Conservation (phyloP, 1,140 invertebrate species). For the Zaprionus camerounensis region DNA sequence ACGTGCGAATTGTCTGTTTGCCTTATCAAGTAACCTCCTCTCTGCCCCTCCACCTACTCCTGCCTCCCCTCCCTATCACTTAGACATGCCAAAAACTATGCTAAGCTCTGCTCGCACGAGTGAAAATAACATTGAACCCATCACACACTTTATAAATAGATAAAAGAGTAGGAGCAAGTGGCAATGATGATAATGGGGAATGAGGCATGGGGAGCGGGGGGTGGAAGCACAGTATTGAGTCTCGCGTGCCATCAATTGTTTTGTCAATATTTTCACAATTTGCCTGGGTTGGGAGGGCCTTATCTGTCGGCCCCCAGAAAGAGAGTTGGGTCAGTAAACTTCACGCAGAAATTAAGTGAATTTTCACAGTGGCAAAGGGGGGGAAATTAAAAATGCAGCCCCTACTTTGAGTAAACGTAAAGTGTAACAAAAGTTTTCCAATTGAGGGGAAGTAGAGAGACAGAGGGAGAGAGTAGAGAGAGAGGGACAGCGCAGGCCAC, state of each 20-base stretch:
- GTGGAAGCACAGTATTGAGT: not conserved
- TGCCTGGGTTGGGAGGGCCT: slow-evolving; percentile 49
- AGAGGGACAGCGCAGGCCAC: slow-evolving; percentile 27
- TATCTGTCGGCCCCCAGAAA: slow-evolving; percentile 35
- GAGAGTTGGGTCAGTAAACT: slow-evolving; percentile 55
- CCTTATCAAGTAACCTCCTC: slow-evolving; percentile 1
- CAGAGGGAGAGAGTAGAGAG: not conserved
- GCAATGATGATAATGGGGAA: not conserved
- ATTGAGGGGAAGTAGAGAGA: slow-evolving; percentile 42
- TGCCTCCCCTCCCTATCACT: not conserved
- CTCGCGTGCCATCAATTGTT: slow-evolving; percentile 76
- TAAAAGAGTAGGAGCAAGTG: slow-evolving; percentile 18
- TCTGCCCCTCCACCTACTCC: too few relatives aligned
- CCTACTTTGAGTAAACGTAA: slow-evolving; percentile 23
- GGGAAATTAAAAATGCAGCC: slow-evolving; percentile 62
- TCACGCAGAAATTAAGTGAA: slow-evolving; percentile 44
- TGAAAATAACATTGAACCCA: slow-evolving; percentile 10
- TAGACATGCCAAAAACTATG: slow-evolving; percentile 40
- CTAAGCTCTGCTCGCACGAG: slow-evolving; percentile 40
- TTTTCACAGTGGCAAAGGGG: slow-evolving; percentile 13
- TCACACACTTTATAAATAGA: slow-evolving; percentile 45
- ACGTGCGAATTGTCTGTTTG: slow-evolving; percentile 36
- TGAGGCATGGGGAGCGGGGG: not conserved
- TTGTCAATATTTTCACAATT: slow-evolving; percentile 83
- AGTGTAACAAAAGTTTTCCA: slow-evolving; percentile 80